Evolutionary conservation across 2,113 vertebrate species (phyloP), one percentile per base, ranked within the genome.

Genomic region (Entelurus aequoreus): DNA sequence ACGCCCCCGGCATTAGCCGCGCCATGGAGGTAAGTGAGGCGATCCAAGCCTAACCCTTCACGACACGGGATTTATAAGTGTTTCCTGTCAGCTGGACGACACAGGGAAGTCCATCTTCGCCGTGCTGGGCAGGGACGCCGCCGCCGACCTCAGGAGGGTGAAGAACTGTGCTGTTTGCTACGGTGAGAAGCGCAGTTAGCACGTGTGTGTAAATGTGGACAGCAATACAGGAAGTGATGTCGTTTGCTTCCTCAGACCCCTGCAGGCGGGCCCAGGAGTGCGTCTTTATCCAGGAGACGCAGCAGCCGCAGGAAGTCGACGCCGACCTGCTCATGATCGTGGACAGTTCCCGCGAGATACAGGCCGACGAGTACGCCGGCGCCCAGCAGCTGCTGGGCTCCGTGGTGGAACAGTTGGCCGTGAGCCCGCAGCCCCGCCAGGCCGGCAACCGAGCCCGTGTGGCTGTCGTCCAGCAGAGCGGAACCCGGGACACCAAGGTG

Each of bases 101-200:
- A 88, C 81, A 0, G 59, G 79, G 40, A 83, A 63, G 59, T 90
- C 92, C 69, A 77, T 90, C 4, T 65, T 90, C 66, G 83, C 72
- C 6, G 36, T 88, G 38, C 84, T 93, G 89, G 82, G 89, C 56
- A 81, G 61, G n/a, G 83, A 91, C 38, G 72, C 73, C 72, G 68
- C 38, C 0, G 8, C 81, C 1, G 86, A 89, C 6, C 74, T 91
- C 48, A 69, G n/a, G 54, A 85, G 28, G 55, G 64, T 91, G 51
- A 79, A 63, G 67, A 71, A n/a, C 54, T 97, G 94, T 12, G 75
- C 84, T 0, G 77, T 96, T 76, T 95, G 94, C 73, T 92, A 89
- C 13, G 93, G 94, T 95, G 82, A 92, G 84, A 51, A 16, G 0
- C 3, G 28, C 14, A 51, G 3, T 51, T 1, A 21, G 5, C 28